Percentiles rank a stretch among this genome's conserved stretches.
Conservation (phyloP, 2,888 invertebrate species). For the Conchocele bisecta region DNA sequence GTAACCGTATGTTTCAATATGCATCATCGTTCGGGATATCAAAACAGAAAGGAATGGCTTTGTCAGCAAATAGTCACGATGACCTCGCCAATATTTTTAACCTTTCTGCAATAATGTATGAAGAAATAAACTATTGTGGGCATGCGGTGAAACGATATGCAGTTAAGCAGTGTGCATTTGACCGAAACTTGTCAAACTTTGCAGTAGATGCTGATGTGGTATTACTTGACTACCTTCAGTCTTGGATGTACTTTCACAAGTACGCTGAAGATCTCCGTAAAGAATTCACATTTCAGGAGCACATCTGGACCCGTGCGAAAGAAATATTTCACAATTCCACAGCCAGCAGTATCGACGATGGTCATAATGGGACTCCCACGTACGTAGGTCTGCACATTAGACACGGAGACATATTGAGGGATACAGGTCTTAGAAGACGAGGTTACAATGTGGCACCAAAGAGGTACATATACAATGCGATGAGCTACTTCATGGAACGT, state of each 20-base stretch:
- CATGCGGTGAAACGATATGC: slow-evolving; percentile 30
- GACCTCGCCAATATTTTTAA: slow-evolving; percentile 40
- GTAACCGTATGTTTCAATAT: no score
- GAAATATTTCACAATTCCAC: slow-evolving; percentile 22
- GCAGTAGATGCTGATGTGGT: slow-evolving; percentile 4
- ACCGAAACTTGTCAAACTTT: slow-evolving; percentile 38
- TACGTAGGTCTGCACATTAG: slow-evolving; percentile 61
- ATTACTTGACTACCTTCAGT: slow-evolving; percentile 54
- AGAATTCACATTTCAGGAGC: slow-evolving; percentile 53
- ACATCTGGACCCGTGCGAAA: slow-evolving; percentile 23
- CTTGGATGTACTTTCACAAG: slow-evolving; percentile 61
- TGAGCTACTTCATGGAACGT: slow-evolving; percentile 45
- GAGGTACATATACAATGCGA: slow-evolving; percentile 54
- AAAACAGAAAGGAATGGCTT: slow-evolving; percentile 33
- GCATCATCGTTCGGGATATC: slow-evolving; percentile 61
- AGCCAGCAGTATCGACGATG: slow-evolving; percentile 6
- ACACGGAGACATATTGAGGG: slow-evolving; percentile 54
- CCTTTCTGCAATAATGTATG: slow-evolving; percentile 22
- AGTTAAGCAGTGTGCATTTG: slow-evolving; percentile 52
- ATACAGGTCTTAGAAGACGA: background rate
- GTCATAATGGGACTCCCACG: slow-evolving; percentile 42
- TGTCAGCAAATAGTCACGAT: slow-evolving; percentile 29
- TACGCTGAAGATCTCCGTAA: slow-evolving; percentile 38
- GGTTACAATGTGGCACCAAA: slow-evolving; percentile 55
- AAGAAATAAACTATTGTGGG: slow-evolving; percentile 33